Evolutionary conservation across 2,888 invertebrate genomes (phyloP).

Genomic region (Oscheius sp.): DNA sequence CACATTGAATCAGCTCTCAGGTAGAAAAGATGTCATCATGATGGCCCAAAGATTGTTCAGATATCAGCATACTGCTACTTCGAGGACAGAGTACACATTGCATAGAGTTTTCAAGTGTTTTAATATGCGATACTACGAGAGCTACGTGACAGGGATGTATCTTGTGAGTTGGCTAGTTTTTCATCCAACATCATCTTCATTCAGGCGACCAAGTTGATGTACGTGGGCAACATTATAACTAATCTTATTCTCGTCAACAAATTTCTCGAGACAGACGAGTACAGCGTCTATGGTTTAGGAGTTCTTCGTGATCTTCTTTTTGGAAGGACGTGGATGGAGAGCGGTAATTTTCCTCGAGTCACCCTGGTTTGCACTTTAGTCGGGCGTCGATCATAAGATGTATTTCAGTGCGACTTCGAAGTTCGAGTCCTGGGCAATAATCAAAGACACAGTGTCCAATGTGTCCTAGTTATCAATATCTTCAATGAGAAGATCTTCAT

Average conservation of each 20-base stretch:
- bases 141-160: conserved; percentile 73
- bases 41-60: conserved; percentile 40
- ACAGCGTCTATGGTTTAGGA: conserved; percentile 71
- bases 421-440: conserved; percentile 73
- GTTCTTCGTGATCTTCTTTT: conserved; percentile 70
- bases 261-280: conserved; percentile 72
- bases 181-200: conserved; percentile 14
- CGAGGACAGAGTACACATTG: conserved; percentile 71
- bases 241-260: conserved; percentile 72
- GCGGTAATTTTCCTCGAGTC: conserved; percentile 72
- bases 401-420: conserved; percentile 70
- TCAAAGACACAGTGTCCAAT: conserved; percentile 72
- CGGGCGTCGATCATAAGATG: not conserved
- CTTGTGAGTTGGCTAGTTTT: conserved; percentile 54
- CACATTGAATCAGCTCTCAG: conserved; percentile 72
- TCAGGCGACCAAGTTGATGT: conserved; percentile 72
- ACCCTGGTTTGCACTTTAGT: conserved; percentile 49
- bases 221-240: conserved; percentile 71
- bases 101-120: conserved; percentile 73
- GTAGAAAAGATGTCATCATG: conserved; percentile 35
- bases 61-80: conserved; percentile 73
- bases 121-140: conserved; percentile 72
- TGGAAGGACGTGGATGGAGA: conserved; percentile 71
- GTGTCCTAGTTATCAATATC: conserved; percentile 73
- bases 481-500: conserved; percentile 73